Evolutionary conservation across 1,140 invertebrate genomes (phyloP).

Genomic region (Coptotermes formosanus): DNA sequence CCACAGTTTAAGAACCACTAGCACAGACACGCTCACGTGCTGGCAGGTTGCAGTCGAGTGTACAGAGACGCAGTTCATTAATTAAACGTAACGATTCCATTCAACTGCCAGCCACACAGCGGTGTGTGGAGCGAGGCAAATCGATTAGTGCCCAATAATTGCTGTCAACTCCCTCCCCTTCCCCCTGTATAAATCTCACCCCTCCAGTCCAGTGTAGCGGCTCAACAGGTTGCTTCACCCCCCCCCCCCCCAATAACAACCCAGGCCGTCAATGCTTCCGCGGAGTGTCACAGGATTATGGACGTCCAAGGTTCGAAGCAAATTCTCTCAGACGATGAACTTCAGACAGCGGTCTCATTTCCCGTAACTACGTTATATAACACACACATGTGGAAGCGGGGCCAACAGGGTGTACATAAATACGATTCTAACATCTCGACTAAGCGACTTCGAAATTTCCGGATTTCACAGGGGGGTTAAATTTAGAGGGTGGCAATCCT

Average conservation of each 20-base stretch:
- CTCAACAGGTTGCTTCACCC: slow-evolving; percentile 21
- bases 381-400: too few relatives aligned
- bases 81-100: slow-evolving; percentile 32
- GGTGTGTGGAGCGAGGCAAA: slow-evolving; percentile 22
- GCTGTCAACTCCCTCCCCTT: slow-evolving; percentile 23
- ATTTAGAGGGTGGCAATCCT: too few relatives aligned
- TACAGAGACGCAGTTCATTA: slow-evolving; percentile 27
- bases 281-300: not conserved
- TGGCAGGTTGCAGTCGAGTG: not conserved
- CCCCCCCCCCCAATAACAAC: slow-evolving; percentile 38
- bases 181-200: slow-evolving; percentile 30
- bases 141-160: slow-evolving; percentile 34
- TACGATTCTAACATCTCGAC: too few relatives aligned
- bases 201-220: slow-evolving; percentile 3
- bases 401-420: too few relatives aligned
- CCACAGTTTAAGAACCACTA: not conserved
- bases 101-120: not conserved
- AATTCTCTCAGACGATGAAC: not conserved
- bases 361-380: not conserved
- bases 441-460: too few relatives aligned
- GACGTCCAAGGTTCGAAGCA: not conserved
- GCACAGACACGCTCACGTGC: not conserved
- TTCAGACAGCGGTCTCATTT: not conserved
- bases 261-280: not conserved
- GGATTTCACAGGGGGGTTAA: too few relatives aligned